Evolutionary conservation across 2,797 vertebrate species (phyloP).

Genomic region (Labroides dimidiatus): DNA sequence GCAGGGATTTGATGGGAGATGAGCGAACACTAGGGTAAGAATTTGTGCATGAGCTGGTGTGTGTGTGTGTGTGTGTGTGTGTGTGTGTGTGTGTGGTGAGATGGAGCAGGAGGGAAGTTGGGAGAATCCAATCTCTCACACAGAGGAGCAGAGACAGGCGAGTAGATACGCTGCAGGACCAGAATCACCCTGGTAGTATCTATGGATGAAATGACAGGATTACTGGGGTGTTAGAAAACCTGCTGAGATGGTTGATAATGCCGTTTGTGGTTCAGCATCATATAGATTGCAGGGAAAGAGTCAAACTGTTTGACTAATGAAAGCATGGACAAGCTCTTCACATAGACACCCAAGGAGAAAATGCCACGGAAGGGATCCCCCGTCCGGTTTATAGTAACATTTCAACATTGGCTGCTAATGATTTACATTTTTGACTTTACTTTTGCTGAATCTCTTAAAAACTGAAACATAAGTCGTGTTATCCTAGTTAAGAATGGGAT

Average conservation of each 20-base stretch:
- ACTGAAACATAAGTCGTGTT: constrained; percentile 61
- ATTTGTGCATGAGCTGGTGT: constrained; percentile 7
- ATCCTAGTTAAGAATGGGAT: constrained; percentile 72
- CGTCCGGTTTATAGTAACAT: constrained; percentile 3
- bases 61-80: constrained; percentile 2
- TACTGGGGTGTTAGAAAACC: constrained; percentile 84
- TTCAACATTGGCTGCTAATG: constrained; percentile 30
- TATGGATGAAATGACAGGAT: constrained; percentile 87
- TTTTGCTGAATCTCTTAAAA: constrained; percentile 53
- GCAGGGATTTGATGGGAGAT: constrained; percentile 56
- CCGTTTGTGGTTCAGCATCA: constrained; percentile 73
- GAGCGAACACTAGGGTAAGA: constrained; percentile 41
- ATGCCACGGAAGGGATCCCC: constrained; percentile 51
- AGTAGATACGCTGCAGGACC: constrained; percentile 74
- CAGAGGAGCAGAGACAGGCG: constrained; percentile 80
- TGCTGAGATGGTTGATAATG: constrained; percentile 84
- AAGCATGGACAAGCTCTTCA: constrained; percentile 74
- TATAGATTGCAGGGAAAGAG: constrained; percentile 58
- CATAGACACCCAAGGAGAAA: constrained; percentile 57
- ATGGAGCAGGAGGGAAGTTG: constrained; percentile 42
- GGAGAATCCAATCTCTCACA: constrained; percentile 83
- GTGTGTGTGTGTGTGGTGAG: constrained; percentile 22
- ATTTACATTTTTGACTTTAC: constrained; percentile 48
- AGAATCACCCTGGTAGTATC: constrained; percentile 77
- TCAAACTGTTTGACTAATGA: constrained; percentile 83